Percentiles rank a stretch among this genome's conserved stretches.
Conservation (phyloP, 2,113 vertebrate species). For the Ceyx margarethae region DNA sequence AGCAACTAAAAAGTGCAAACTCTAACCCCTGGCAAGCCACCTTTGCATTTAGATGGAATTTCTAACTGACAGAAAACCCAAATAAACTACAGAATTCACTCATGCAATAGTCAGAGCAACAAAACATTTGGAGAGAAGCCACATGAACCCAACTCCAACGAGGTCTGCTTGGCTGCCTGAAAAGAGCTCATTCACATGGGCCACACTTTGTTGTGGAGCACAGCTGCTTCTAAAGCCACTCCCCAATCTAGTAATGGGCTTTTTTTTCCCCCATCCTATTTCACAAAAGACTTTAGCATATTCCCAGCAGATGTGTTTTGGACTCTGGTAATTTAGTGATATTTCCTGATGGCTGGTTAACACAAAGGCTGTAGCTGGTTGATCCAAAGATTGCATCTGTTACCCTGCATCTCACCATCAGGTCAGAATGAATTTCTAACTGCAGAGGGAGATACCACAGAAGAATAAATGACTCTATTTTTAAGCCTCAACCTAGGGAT, state of each 20-base stretch:
- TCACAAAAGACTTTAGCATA: constrained; percentile 4
- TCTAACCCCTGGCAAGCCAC: background rate
- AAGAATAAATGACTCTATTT: background rate
- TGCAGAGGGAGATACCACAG: background rate
- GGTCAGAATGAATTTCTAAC: background rate
- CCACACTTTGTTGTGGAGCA: background rate
- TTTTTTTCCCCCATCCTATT: background rate
- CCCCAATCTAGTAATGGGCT: background rate
- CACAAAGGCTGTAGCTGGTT: constrained; percentile 31
- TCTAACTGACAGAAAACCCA: background rate
- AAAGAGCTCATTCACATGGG: background rate
- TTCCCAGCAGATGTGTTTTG: constrained; percentile 36
- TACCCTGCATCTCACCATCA: background rate
- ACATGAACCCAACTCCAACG: accelerated
- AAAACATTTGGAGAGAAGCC: background rate
- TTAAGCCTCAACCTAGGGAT: background rate
- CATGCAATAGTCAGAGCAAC: background rate
- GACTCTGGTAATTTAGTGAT: background rate
- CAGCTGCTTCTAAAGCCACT: background rate
- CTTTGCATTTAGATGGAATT: accelerated
- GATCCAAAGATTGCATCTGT: constrained; percentile 45
- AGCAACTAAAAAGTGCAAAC: background rate
- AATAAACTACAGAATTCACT: background rate
- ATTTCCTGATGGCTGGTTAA: constrained; percentile 35
- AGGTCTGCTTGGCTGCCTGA: background rate